Percentiles rank a stretch among this genome's conserved stretches.
Conservation (phyloP, 1,140 invertebrate genomes). For the Heliothis subflexa region DNA sequence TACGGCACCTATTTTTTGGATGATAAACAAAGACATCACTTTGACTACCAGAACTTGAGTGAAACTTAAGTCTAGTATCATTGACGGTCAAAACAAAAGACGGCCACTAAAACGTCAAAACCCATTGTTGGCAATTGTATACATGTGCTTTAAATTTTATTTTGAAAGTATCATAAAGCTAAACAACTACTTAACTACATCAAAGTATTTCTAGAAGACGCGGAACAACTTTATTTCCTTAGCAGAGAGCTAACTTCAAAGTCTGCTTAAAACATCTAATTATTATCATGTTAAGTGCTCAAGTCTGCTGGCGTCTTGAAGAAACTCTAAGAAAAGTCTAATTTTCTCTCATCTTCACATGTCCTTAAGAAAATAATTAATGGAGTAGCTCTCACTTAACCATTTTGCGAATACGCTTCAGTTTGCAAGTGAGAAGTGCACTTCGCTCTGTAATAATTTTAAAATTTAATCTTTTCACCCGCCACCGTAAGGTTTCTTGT, state of each 20-base stretch:
- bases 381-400: not conserved
- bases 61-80: too few species aligned
- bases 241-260: not conserved
- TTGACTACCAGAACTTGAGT: too few species aligned
- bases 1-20: too few species aligned
- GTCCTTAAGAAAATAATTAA: conserved; percentile 29
- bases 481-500: not conserved
- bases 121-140: too few species aligned
- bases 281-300: conserved; percentile 32
- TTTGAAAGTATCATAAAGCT: too few species aligned
- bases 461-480: conserved; percentile 10
- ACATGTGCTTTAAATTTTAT: too few species aligned
- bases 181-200: too few species aligned
- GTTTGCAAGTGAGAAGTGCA: conserved; percentile 5
- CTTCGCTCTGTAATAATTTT: not conserved
- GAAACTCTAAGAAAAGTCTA: not conserved
- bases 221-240: too few species aligned
- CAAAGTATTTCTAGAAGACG: too few species aligned
- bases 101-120: too few species aligned
- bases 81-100: too few species aligned
- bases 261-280: conserved; percentile 5
- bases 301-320: not conserved
- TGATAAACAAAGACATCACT: too few species aligned
- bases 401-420: conserved; percentile 4
- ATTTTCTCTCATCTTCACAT: conserved; percentile 16